These are phyloP conservation scores for Arothron firmamentum DNA, from an alignment of 2,113 vertebrate species.

Conservation along the genomic window DNA sequence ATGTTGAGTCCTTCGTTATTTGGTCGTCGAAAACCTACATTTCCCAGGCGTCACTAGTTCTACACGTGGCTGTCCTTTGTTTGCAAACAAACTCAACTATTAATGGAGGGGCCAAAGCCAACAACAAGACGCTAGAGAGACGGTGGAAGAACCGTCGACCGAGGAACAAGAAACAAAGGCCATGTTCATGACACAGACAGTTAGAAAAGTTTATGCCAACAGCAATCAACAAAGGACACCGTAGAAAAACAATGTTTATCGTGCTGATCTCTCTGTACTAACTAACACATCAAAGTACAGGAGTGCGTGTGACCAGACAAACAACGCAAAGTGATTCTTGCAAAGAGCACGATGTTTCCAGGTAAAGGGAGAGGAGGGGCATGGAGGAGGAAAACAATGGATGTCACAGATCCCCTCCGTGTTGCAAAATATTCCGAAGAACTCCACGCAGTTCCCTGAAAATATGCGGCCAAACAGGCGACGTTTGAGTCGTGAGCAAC, in stretches of 20 bases:
- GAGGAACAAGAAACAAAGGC: background rate
- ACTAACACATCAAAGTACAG: no score
- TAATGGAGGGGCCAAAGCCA: background rate
- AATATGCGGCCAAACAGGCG: background rate
- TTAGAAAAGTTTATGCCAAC: background rate
- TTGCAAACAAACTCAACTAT: slow-evolving; percentile 76
- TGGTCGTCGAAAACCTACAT: slow-evolving; percentile 33
- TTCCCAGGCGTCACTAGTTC: slow-evolving; percentile 46
- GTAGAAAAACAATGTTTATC: background rate
- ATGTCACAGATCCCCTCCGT: slow-evolving; percentile 38
- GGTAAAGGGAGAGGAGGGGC: slow-evolving; percentile 47
- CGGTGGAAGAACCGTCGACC: background rate
- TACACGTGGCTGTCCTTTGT: slow-evolving; percentile 76
- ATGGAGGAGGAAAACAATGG: slow-evolving; percentile 10
- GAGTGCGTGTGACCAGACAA: no score
- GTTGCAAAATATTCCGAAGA: slow-evolving; percentile 51
- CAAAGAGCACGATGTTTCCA: background rate
- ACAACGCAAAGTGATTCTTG: no score
- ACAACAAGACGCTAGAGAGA: slow-evolving; percentile 8
- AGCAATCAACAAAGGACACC: background rate
- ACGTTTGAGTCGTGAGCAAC: no score
- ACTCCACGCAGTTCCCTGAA: slow-evolving; percentile 23
- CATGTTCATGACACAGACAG: background rate
- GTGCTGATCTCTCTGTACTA: no score
- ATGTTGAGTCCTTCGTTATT: accelerated